Conservation (phyloP, 2,888 invertebrate species). For the Baccha elongata region DNA sequence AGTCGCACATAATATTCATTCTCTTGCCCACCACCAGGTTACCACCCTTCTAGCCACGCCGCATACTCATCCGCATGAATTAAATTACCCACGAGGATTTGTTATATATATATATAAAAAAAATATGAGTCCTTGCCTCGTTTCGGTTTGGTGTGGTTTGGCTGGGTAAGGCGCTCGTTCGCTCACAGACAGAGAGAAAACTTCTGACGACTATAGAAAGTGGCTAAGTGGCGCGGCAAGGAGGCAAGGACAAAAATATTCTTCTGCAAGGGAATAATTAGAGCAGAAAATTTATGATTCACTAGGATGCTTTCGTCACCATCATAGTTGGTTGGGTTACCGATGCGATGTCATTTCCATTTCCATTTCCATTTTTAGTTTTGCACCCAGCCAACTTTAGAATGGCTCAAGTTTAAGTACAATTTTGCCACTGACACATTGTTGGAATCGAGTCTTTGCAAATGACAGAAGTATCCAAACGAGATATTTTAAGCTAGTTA, state of each 20-base stretch:
- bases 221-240: slow-evolving; percentile 11
- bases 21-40: background rate
- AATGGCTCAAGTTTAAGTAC: slow-evolving; percentile 46
- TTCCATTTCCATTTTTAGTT: background rate
- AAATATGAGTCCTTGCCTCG: slow-evolving; percentile 29
- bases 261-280: slow-evolving; percentile 70
- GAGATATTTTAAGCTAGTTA: slow-evolving; percentile 54
- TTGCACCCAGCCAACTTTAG: slow-evolving; percentile 4
- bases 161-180: slow-evolving; percentile 33
- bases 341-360: background rate
- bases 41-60: background rate
- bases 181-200: slow-evolving; percentile 53
- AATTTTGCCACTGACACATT: slow-evolving; percentile 50
- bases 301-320: slow-evolving; percentile 62
- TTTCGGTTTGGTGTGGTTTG: background rate
- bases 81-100: slow-evolving; percentile 65
- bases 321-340: slow-evolving; percentile 21
- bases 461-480: slow-evolving; percentile 37
- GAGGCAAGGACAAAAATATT: slow-evolving; percentile 45
- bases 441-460: slow-evolving; percentile 21
- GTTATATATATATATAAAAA: too few relatives aligned
- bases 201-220: slow-evolving; percentile 47
- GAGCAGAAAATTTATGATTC: slow-evolving; percentile 73
- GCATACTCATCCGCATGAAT: slow-evolving; percentile 37
- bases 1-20: slow-evolving; percentile 35